Evolutionary conservation across 1,140 invertebrate genomes (phyloP), one percentile per base, ranked within the genome.

Genomic region (Drosophila ohnishii): DNA sequence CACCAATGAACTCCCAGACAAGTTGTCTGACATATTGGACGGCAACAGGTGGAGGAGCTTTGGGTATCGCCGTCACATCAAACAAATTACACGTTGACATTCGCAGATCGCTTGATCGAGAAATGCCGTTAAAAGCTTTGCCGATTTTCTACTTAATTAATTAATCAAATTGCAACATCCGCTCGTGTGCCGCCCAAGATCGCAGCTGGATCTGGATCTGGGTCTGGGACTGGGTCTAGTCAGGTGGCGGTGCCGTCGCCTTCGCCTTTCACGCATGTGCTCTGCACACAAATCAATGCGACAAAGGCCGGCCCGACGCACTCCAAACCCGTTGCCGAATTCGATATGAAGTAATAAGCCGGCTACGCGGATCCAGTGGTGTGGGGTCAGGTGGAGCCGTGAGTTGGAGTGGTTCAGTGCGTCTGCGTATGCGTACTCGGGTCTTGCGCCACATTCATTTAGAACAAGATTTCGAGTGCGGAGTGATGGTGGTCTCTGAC

Each of bases 71-170:
- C 61, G 70, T 71, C 80, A 74, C 63, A 79, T 67, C 67, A 66
- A 80, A 87, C 84, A 87, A 87, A 87, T 87, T 88, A 84, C 77
- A 77, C 80, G 86, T 84, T 87, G 84, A 87, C 84, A 87, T 88
- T 87, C 84, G 79, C 64, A 78, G 77, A 88, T 77, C 75, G 51
- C 47, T 58, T 37, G 65, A 51, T 57, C 30, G 34, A 74, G 51
- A 77, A 69, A 62, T 39, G 64, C 30, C 25, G 48, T 34, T 70
- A 70, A 70, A 56, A 66, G 83, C 70, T 76, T 73, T 80, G 65
- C 62, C 48, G 50, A 84, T 83, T 87, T 88, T 87, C 73, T 76
- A 84, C 84, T 72, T 80, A 87, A 87, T 87, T 87, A 87, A 87
- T 87, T 87, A 83, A 83, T 78, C 76, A 77, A 77, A 71, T 87